These are phyloP conservation scores for Pangasianodon gigas DNA, from an alignment of 2,113 vertebrate genomes.

Conservation along the genomic window DNA sequence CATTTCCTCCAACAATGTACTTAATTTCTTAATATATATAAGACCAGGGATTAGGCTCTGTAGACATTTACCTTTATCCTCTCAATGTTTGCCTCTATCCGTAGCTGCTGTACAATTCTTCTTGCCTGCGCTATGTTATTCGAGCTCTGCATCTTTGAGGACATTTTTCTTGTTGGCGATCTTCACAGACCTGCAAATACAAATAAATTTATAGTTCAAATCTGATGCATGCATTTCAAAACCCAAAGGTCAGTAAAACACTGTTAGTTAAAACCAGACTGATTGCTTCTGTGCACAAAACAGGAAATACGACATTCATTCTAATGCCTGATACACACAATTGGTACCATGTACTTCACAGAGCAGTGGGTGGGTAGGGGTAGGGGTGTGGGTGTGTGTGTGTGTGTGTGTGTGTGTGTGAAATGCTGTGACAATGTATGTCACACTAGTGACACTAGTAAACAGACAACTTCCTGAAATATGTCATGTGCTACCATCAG, in stretches of 20 bases:
- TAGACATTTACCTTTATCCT: conserved; percentile 83
- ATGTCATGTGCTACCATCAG: neutral
- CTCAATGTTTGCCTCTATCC: conserved; percentile 86
- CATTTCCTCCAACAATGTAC: neutral
- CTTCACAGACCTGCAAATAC: conserved; percentile 55
- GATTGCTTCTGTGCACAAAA: neutral
- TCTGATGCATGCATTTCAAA: neutral
- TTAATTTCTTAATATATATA: neutral
- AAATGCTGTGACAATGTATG: neutral
- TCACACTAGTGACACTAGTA: neutral
- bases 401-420: neutral
- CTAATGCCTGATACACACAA: conserved; percentile 4
- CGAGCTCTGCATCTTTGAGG: conserved; percentile 82
- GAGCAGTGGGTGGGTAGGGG: neutral
- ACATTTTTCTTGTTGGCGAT: conserved; percentile 72
- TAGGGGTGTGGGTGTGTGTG: neutral
- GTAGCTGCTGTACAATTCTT: conserved; percentile 85
- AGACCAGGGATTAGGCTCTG: neutral
- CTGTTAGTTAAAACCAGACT: neutral
- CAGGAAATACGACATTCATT: conserved; percentile 12
- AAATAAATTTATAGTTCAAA: neutral
- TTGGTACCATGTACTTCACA: neutral
- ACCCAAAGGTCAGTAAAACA: neutral
- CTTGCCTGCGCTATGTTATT: conserved; percentile 84
- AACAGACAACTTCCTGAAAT: neutral